These are phyloP conservation scores for Mormyrops boulengeri DNA, from an alignment of 2,797 vertebrate species.

Conservation along the genomic window DNA sequence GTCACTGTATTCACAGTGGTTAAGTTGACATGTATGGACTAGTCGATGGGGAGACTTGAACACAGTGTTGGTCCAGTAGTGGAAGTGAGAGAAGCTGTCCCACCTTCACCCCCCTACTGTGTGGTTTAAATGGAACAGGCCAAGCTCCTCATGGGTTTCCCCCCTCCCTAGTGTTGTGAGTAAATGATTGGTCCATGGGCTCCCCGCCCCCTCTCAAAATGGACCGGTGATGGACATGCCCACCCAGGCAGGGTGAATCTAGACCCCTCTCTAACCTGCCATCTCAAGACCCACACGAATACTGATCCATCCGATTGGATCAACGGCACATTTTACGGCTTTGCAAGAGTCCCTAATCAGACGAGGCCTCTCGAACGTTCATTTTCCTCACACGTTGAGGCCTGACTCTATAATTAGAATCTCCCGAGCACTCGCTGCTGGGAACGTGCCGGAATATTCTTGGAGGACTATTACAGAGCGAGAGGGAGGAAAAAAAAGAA, in stretches of 20 bases:
- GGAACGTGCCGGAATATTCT: background rate
- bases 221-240: background rate
- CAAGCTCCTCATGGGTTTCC: background rate
- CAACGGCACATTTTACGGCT: conserved; percentile 34
- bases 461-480: background rate
- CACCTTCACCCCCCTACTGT: background rate
- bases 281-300: background rate
- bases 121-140: background rate
- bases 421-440: conserved; percentile 9
- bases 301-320: conserved; percentile 36
- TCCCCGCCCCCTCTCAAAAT: background rate
- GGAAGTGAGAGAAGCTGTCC: background rate
- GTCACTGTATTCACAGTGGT: background rate
- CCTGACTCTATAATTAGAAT: conserved; percentile 45
- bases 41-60: background rate
- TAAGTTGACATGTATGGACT: background rate
- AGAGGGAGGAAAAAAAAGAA: background rate
- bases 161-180: too few species aligned
- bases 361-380: conserved; percentile 32
- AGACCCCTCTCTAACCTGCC: background rate
- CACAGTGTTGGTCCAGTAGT: background rate
- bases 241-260: background rate
- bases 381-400: conserved; percentile 33
- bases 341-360: conserved; percentile 44
- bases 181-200: background rate